A percentile compares a stretch with the other conserved stretches of the same genome.
These are phyloP conservation scores for Eucidaris tribuloides DNA, from an alignment of 35 echinoderm and acorn worm genomes.

Conservation along the genomic window DNA sequence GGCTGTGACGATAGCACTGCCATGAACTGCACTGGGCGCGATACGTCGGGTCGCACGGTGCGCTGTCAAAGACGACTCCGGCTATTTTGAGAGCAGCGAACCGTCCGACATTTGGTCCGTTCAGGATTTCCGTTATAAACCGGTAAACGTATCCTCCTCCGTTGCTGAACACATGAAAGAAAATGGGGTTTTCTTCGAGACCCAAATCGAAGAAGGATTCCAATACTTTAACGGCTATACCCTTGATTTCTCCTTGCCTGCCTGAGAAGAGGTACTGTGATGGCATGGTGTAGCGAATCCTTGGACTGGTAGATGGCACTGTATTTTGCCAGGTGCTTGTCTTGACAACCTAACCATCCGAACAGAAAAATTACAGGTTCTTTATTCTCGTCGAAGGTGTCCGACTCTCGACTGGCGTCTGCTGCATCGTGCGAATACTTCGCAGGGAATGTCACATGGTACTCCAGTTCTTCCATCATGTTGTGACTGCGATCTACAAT, in stretches of 20 bases:
- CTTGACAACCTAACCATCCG: slow-evolving; percentile 85
- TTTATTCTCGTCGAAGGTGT: no score
- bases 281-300: slow-evolving; percentile 78
- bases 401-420: no score
- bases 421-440: slow-evolving; percentile 37
- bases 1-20: not conserved
- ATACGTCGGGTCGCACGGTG: slow-evolving; percentile 30
- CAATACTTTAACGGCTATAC: slow-evolving; percentile 57
- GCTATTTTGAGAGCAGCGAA: slow-evolving; percentile 44
- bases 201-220: slow-evolving; percentile 87
- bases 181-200: slow-evolving; percentile 78
- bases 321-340: slow-evolving; percentile 89
- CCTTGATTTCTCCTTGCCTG: slow-evolving; percentile 12
- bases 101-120: slow-evolving; percentile 21
- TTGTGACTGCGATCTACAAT: not conserved
- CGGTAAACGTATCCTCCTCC: slow-evolving; percentile 73
- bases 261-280: slow-evolving; percentile 31
- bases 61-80: slow-evolving; percentile 79
- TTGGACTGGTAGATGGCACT: slow-evolving; percentile 93
- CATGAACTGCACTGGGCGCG: slow-evolving; percentile 23
- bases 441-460: slow-evolving; percentile 93
- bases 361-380: slow-evolving; percentile 84
- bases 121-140: slow-evolving; percentile 59
- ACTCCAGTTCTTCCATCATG: slow-evolving; percentile 77
- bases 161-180: slow-evolving; percentile 95